These are phyloP conservation scores for Mycetomoellerius zeteki DNA, from an alignment of 1,140 invertebrate genomes.

Conservation along the genomic window DNA sequence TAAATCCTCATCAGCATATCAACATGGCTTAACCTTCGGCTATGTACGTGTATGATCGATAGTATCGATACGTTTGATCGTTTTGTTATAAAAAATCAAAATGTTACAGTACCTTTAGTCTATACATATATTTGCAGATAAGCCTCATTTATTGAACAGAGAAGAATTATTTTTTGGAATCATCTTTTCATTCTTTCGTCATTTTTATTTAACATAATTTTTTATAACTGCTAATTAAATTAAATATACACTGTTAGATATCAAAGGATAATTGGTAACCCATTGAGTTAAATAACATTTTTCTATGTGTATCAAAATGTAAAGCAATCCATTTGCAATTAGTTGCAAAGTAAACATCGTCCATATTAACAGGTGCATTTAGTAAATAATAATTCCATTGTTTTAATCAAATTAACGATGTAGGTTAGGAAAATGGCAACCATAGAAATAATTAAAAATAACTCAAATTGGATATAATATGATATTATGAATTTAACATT, in stretches of 20 bases:
- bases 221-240: neutral
- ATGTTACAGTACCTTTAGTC: neutral
- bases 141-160: neutral
- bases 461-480: too few species aligned
- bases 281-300: too few species aligned
- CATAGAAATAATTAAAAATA: too few species aligned
- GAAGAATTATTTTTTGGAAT: neutral
- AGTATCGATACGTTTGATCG: conserved; percentile 21
- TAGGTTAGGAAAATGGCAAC: too few species aligned
- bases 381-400: too few species aligned
- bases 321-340: too few species aligned
- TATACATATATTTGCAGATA: neutral
- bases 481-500: too few species aligned
- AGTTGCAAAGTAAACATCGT: too few species aligned
- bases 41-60: conserved; percentile 18
- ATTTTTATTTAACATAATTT: neutral
- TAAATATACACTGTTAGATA: neutral
- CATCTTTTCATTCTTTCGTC: neutral
- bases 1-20: conserved; percentile 79
- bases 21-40: conserved; percentile 48
- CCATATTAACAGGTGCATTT: too few species aligned
- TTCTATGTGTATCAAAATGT: too few species aligned
- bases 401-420: too few species aligned
- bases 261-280: too few species aligned
- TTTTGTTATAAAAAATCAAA: neutral